These are phyloP conservation scores for Chrysolina oricalcia DNA, from an alignment of 2,888 invertebrate genomes.

Conservation along the genomic window DNA sequence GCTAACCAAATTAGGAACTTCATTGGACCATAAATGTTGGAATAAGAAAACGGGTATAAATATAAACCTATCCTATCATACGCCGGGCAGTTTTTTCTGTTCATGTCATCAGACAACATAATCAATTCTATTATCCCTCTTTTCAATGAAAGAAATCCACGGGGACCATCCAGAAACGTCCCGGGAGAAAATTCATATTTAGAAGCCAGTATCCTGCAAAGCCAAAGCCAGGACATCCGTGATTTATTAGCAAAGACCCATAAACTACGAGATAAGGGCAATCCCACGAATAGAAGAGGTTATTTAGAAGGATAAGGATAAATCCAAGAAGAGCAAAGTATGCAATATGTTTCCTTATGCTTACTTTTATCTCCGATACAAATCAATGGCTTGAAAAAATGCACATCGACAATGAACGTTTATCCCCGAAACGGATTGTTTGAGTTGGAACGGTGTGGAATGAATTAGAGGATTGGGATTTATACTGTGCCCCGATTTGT, in stretches of 20 bases:
- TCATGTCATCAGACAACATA: neutral
- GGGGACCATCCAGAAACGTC: neutral
- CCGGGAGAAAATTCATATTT: constrained; percentile 26
- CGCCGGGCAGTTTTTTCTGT: neutral
- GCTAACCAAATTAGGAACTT: no score
- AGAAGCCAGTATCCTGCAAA: constrained; percentile 33
- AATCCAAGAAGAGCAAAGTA: constrained; percentile 53
- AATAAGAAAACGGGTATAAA: no score
- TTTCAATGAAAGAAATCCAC: constrained; percentile 20
- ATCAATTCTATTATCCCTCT: constrained; percentile 1
- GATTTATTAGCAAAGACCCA: constrained; percentile 48
- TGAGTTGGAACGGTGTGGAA: constrained; percentile 16
- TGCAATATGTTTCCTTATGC: constrained; percentile 51
- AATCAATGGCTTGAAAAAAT: constrained; percentile 21
- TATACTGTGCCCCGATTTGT: constrained; percentile 17
- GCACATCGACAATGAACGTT: constrained; percentile 16
- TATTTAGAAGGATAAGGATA: constrained; percentile 56
- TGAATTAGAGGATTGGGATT: constrained; percentile 12
- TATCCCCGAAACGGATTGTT: constrained; percentile 6
- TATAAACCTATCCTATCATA: neutral
- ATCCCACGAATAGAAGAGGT: constrained; percentile 50
- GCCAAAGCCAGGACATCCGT: constrained; percentile 37
- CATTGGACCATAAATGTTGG: no score
- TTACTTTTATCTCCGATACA: constrained; percentile 27
- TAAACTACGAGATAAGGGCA: constrained; percentile 51